phyloP scores from a whole-genome alignment of 2,888 invertebrate species.

The Biston stratarius region DNA sequence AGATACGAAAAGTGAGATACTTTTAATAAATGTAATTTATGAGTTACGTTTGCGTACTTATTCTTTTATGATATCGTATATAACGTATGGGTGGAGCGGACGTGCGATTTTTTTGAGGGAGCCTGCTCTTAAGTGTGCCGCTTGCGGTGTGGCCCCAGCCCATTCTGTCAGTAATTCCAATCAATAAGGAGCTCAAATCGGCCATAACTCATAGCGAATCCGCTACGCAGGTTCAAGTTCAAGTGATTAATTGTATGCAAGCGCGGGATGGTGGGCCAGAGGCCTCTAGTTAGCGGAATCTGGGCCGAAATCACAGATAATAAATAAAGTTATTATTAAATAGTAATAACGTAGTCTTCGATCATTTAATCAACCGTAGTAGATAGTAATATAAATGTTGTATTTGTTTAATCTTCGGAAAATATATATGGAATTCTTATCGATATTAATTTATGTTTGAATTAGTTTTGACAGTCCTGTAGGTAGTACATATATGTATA shows the following conservation, averaged over 20 bases:
- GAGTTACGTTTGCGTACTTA: no score
- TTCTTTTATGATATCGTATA: no score
- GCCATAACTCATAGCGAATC: conserved; percentile 28
- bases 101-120: not conserved
- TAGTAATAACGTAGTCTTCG: no score
- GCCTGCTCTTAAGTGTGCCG: not conserved
- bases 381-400: no score
- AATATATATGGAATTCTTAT: no score
- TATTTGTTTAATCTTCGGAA: no score
- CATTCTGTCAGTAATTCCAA: conserved; percentile 6
- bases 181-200: conserved; percentile 27
- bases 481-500: no score
- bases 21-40: not conserved
- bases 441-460: no score
- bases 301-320: conserved; percentile 12
- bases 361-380: no score
- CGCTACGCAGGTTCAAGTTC: conserved; percentile 28
- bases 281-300: not conserved
- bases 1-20: no score
- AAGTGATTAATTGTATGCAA: conserved; percentile 25
- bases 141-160: not conserved
- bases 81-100: no score
- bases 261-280: not conserved
- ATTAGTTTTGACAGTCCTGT: no score
- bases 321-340: not conserved